Evolutionary conservation across 2,888 invertebrate species (phyloP).

Genomic region (Meganola albula): DNA sequence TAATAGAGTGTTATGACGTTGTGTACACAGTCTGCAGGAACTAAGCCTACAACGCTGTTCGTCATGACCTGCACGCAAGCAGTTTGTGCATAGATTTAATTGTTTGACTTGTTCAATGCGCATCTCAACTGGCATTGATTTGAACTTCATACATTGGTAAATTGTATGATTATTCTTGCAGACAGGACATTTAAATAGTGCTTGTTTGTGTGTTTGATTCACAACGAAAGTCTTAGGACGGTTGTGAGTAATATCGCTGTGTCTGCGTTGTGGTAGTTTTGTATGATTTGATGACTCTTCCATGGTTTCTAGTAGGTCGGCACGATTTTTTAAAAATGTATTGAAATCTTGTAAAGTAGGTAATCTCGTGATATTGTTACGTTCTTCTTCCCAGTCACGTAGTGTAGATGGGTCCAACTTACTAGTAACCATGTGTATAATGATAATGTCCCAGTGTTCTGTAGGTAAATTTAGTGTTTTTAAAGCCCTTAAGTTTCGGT

Average conservation of each 20-base stretch:
- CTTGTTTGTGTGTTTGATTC: neutral
- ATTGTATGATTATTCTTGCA: neutral
- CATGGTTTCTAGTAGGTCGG: conserved; percentile 4
- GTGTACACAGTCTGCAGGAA: neutral
- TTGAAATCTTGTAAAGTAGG: neutral
- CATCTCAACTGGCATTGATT: neutral
- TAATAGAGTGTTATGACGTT: neutral
- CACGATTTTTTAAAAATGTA: conserved; percentile 3
- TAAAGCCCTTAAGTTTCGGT: neutral
- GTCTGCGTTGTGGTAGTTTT: neutral
- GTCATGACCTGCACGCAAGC: neutral
- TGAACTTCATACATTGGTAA: neutral
- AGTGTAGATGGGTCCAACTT: neutral
- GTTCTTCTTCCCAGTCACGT: neutral
- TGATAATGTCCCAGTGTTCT: neutral
- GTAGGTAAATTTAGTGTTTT: neutral
- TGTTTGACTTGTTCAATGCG: neutral
- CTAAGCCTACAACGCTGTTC: neutral
- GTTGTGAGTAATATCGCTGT: neutral
- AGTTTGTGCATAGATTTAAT: neutral
- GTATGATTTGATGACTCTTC: conserved; percentile 1
- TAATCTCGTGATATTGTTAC: neutral
- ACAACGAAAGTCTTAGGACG: neutral
- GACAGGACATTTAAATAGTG: neutral
- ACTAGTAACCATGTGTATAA: neutral